phyloP scores from a whole-genome alignment of 1,140 invertebrate species.

The Akabosia matsudoensis region DNA sequence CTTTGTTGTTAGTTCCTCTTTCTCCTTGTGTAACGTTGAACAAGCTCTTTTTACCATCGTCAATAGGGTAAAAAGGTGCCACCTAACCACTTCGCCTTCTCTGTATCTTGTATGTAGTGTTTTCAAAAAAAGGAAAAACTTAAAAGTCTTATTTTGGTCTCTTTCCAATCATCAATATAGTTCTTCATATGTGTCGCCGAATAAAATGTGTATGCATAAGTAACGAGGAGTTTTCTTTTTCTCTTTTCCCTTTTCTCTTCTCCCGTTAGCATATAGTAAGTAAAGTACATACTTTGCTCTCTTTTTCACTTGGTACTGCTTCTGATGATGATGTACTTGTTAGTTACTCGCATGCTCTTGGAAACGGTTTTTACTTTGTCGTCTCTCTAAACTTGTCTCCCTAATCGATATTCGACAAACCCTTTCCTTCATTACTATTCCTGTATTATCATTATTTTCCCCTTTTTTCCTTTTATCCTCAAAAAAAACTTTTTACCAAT shows the following conservation, averaged over 20 bases:
- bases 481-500: background rate
- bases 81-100: too few species aligned
- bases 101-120: background rate
- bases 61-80: background rate
- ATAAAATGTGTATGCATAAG: conserved; percentile 1
- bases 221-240: background rate
- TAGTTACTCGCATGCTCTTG: background rate
- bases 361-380: background rate
- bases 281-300: background rate
- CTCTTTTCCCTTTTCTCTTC: background rate
- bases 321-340: background rate
- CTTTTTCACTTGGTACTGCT: too few species aligned
- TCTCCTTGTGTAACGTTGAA: background rate
- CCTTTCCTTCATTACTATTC: conserved; percentile 5
- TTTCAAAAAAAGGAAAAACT: background rate
- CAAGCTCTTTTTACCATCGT: background rate
- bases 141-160: background rate
- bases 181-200: too few species aligned
- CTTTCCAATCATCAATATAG: background rate
- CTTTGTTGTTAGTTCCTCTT: background rate
- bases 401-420: conserved; percentile 11
- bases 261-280: too few species aligned
- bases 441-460: background rate
- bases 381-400: background rate
- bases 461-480: background rate